Percentiles rank a stretch among this genome's conserved stretches.
Evolutionary conservation across 2,797 vertebrate species (phyloP).

Genomic region (Sebastes itinus): DNA sequence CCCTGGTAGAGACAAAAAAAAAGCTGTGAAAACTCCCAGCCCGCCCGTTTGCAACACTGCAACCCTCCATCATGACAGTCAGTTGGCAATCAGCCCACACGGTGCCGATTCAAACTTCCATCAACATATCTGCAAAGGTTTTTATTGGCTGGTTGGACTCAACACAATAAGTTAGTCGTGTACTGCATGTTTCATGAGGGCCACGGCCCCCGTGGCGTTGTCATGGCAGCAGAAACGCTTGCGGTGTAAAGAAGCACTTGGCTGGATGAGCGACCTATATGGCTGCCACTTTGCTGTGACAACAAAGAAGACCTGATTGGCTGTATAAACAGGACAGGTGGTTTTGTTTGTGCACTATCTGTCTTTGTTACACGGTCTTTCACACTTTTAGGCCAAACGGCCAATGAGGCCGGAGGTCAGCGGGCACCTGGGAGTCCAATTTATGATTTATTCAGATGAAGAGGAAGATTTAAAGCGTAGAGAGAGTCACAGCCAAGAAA

Average conservation of each 20-base stretch:
- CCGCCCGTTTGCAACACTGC: background rate
- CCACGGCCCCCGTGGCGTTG: background rate
- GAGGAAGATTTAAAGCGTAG: slow-evolving; percentile 13
- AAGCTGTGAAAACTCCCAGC: slow-evolving; percentile 2
- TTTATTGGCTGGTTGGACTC: slow-evolving; percentile 13
- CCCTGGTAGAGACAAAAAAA: slow-evolving; percentile 16
- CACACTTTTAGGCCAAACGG: slow-evolving; percentile 17
- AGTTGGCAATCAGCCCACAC: background rate
- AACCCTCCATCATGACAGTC: background rate
- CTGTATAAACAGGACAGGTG: slow-evolving; percentile 39
- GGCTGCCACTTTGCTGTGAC: slow-evolving; percentile 12
- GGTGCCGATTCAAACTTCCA: slow-evolving; percentile 16
- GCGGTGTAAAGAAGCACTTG: slow-evolving; percentile 17
- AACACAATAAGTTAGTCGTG: background rate
- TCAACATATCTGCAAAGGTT: slow-evolving; percentile 18
- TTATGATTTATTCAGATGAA: slow-evolving; percentile 25
- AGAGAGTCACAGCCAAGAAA: slow-evolving; percentile 10
- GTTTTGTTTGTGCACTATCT: slow-evolving; percentile 9
- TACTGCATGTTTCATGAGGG: slow-evolving; percentile 23
- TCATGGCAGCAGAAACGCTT: slow-evolving; percentile 30
- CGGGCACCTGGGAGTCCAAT: background rate
- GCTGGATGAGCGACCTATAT: slow-evolving; percentile 14
- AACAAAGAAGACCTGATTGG: background rate
- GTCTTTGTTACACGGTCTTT: slow-evolving; percentile 9
- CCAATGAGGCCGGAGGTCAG: slow-evolving; percentile 20